Base-by-base conservation (phyloP, 2,888 invertebrate genomes). In the Lochmaea capreae region DNA sequence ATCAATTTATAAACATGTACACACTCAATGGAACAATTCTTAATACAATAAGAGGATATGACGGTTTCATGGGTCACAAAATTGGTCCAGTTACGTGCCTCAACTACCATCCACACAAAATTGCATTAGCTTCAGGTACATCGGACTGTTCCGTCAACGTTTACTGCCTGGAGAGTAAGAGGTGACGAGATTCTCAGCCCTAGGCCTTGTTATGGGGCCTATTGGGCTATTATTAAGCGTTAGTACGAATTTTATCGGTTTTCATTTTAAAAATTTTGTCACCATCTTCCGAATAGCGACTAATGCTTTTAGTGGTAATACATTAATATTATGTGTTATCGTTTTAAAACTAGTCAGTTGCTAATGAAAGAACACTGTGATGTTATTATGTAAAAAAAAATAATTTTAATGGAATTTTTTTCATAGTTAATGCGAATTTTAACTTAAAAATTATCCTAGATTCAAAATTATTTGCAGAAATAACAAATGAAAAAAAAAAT, bases 51-150 rank as follows among this genome's bases (percentile, higher is more conserved):
- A 94, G 94, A 85, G 93, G 94, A 86, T 95, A 97, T 87, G 97
- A 97, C 85, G 97, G 97, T 70, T 97, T 98, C 88, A 94, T 95
- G 91, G 92, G 92, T 75, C 93, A 95, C 81, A 91, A 95, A 84
- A 95, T 96, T 81, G 96, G 95, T 18, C 94, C 96, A 61, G 94
- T 97, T 75, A 93, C 93, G 80, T 96, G 96, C 85, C 89, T 98
- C 82, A 92, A 93, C 79, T 98, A 97, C 89, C 98, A 98, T 87
- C 95, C 97, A 52, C 92, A 95, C 85, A 93, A 94, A 84, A 92
- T 95, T 80, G 91, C 93, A 77, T 88, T 98, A 84, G 97, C 96
- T 77, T 94, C 95, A 79, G 97, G 97, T 78, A 94, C 94, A 76
- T 92, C 93, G 82, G 97, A 97, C 88, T 93, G 93, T 81, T 92